phyloP scores from a whole-genome alignment of 2,888 invertebrate species.

The Apoda limacodes region DNA sequence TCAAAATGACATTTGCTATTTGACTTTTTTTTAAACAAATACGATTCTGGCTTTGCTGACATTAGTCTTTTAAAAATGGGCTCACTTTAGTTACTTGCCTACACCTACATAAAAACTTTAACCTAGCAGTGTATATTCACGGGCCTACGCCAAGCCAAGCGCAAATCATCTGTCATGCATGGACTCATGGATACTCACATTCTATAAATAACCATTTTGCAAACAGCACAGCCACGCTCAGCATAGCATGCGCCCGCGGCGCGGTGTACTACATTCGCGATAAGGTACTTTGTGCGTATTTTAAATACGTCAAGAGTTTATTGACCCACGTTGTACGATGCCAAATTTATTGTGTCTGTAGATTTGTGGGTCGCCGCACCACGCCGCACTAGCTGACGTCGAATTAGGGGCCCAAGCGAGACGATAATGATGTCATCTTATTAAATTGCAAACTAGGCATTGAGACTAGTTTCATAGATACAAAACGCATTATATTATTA shows the following conservation, averaged over 20 bases:
- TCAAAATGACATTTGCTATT: too few species aligned
- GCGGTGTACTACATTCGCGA: conserved; percentile 60
- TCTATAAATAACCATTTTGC: conserved; percentile 62
- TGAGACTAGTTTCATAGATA: conserved; percentile 60
- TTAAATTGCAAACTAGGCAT: conserved; percentile 46
- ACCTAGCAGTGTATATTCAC: too few species aligned
- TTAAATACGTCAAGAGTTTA: conserved; percentile 67
- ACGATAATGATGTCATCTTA: conserved; percentile 54
- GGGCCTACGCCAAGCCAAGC: too few species aligned
- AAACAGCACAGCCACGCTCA: conserved; percentile 50
- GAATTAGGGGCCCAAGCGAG: conserved; percentile 58
- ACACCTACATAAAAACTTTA: too few species aligned
- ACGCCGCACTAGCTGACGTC: conserved; percentile 48
- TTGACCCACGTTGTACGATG: conserved; percentile 56
- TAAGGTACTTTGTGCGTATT: conserved; percentile 64
- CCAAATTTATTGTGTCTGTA: conserved; percentile 68
- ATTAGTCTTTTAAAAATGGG: too few species aligned
- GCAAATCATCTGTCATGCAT: conserved; percentile 53
- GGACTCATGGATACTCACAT: conserved; percentile 50
- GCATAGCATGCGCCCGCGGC: conserved; percentile 43
- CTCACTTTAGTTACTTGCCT: too few species aligned
- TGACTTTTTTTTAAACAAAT: too few species aligned
- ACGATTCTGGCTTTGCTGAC: too few species aligned
- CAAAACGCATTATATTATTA: too few species aligned
- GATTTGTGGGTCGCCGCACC: conserved; percentile 62